phyloP scores from a whole-genome alignment of 2,113 vertebrate genomes.

The Triplophysa siluroides region DNA sequence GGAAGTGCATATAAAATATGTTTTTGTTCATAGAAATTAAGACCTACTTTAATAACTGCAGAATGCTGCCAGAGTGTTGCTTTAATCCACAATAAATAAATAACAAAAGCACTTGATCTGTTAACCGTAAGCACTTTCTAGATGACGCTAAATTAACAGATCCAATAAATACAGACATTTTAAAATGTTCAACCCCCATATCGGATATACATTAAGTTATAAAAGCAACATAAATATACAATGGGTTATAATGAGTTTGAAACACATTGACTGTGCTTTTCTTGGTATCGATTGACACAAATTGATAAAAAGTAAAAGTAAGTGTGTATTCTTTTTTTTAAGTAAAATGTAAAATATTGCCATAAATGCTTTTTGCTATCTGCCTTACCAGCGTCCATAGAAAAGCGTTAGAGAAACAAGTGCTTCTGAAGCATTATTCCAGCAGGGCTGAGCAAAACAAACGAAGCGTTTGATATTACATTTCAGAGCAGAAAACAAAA shows the following conservation, averaged over 20 bases:
- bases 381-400: not conserved
- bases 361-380: not conserved
- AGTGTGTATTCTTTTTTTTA: not conserved
- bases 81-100: conserved; percentile 2
- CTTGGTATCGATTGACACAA: not conserved
- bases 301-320: not conserved
- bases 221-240: not conserved
- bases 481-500: conserved; percentile 16
- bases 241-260: not conserved
- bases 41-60: not conserved
- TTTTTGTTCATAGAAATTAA: not conserved
- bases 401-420: not conserved
- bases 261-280: not conserved
- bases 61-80: not conserved
- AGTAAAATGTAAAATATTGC: not conserved
- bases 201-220: conserved; percentile 5
- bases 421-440: not conserved
- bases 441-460: not conserved
- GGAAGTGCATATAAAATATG: not conserved
- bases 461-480: not conserved
- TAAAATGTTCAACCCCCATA: not conserved
- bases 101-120: not conserved
- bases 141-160: not conserved
- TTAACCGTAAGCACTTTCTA: conserved; percentile 6
- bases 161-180: not conserved